Evolutionary conservation across 2,113 vertebrate species (phyloP).

Genomic region (Excalfactoria chinensis): DNA sequence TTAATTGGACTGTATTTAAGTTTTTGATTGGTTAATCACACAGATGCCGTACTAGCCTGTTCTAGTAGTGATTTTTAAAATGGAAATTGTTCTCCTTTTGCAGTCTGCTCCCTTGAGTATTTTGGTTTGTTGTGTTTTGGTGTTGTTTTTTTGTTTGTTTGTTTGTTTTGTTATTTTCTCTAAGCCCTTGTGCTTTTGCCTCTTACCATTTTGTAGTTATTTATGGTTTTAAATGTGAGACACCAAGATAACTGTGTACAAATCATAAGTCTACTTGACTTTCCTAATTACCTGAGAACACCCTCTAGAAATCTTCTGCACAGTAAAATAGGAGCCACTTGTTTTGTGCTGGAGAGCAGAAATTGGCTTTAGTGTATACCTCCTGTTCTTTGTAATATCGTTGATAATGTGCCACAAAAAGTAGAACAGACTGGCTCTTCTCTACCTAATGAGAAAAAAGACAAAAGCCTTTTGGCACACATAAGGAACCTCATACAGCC

Average conservation of each 20-base stretch:
- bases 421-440: background rate
- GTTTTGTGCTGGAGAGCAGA: background rate
- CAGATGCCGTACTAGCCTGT: background rate
- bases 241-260: background rate
- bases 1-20: background rate
- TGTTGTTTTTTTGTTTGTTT: too few relatives aligned
- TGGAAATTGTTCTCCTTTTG: background rate
- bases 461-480: background rate
- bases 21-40: background rate
- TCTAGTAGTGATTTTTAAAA: background rate
- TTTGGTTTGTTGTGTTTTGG: background rate
- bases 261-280: background rate
- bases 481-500: background rate
- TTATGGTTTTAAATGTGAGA: background rate
- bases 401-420: constrained; percentile 11
- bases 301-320: background rate
- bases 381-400: background rate
- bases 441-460: constrained; percentile 17
- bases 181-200: background rate
- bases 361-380: background rate
- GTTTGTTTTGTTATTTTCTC: background rate
- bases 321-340: background rate
- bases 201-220: background rate
- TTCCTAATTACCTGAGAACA: background rate
- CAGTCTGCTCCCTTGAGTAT: background rate